Evolutionary conservation across 2,113 vertebrate genomes (phyloP).

Genomic region (Semicossyphus pulcher): DNA sequence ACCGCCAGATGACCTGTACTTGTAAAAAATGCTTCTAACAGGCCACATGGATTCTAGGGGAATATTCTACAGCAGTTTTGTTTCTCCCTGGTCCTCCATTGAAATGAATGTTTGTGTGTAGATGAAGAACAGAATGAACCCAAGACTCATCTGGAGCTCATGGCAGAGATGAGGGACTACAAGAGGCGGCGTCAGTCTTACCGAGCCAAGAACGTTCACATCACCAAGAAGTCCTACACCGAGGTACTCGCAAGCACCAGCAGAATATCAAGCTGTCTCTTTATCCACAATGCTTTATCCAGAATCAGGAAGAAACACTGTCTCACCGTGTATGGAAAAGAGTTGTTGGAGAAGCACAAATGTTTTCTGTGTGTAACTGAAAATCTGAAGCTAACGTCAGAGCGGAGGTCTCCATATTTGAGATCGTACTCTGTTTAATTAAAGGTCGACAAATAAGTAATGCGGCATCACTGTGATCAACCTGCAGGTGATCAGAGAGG

Average conservation of each 20-base stretch:
- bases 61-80: too few species aligned
- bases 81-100: background rate
- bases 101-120: conserved; percentile 54
- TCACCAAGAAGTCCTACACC: conserved; percentile 98
- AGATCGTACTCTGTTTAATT: too few species aligned
- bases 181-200: conserved; percentile 97
- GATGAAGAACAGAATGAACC: conserved; percentile 91
- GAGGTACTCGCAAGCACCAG: conserved; percentile 81
- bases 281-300: too few species aligned
- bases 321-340: too few species aligned
- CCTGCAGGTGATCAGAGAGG: conserved; percentile 93
- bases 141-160: conserved; percentile 96
- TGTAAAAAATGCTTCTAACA: too few species aligned
- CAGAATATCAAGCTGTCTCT: rapidly evolving
- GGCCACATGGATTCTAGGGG: too few species aligned
- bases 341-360: too few species aligned
- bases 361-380: too few species aligned
- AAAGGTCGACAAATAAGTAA: background rate
- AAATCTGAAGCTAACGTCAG: too few species aligned
- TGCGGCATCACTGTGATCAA: background rate
- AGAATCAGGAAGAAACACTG: too few species aligned
- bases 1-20: background rate
- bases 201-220: conserved; percentile 97
- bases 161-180: conserved; percentile 99
- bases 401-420: too few species aligned